Conservation (phyloP, 2,888 invertebrate species). For the Suillia variegata region DNA sequence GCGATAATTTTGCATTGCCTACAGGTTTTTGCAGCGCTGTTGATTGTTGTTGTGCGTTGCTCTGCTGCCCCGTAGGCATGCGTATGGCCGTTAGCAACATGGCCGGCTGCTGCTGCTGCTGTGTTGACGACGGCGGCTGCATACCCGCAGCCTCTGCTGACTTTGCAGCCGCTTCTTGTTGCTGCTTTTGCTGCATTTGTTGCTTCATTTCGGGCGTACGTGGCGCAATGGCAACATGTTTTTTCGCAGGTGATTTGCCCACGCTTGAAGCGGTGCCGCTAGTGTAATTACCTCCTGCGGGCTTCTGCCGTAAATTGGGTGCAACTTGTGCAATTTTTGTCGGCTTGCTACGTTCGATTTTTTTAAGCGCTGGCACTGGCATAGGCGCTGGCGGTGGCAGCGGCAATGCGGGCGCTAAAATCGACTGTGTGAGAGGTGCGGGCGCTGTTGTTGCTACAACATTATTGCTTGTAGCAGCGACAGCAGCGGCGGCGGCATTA, state of each 20-base stretch:
- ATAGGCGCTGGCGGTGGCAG: constrained; percentile 39
- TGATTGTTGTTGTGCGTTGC: constrained; percentile 5
- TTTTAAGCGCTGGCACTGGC: constrained; percentile 58
- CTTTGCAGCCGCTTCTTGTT: constrained; percentile 22
- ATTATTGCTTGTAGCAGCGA: constrained; percentile 4
- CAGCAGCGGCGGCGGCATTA: neutral
- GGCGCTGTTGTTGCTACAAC: neutral
- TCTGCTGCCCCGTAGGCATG: constrained; percentile 62
- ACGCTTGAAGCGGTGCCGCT: constrained; percentile 23
- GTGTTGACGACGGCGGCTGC: constrained; percentile 15
- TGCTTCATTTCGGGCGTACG: constrained; percentile 57
- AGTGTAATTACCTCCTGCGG: constrained; percentile 34
- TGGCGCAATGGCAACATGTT: constrained; percentile 61
- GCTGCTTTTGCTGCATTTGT: constrained; percentile 45
- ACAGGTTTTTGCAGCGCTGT: neutral
- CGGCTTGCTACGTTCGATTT: constrained; percentile 60
- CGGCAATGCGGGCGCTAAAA: constrained; percentile 6
- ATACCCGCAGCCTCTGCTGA: neutral
- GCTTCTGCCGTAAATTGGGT: constrained; percentile 59
- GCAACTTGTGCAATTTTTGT: constrained; percentile 61
- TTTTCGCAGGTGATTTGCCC: constrained; percentile 59
- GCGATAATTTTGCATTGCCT: neutral
- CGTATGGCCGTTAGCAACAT: constrained; percentile 66
- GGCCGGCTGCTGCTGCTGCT: constrained; percentile 54
- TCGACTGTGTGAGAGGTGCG: neutral